phyloP scores from a whole-genome alignment of 1,140 invertebrate genomes.

The Meloidogyne exigua region DNA sequence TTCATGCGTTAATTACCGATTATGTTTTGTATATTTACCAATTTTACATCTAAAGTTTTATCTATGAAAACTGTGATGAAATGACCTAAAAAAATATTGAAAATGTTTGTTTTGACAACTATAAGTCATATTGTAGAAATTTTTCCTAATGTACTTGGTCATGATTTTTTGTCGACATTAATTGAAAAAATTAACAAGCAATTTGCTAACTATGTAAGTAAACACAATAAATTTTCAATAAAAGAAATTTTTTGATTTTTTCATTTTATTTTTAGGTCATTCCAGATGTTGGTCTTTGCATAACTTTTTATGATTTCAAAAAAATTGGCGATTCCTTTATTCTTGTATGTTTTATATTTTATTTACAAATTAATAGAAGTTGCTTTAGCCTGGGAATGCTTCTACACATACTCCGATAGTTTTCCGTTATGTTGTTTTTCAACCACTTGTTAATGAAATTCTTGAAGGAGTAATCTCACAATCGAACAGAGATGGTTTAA shows the following conservation, averaged over 20 bases:
- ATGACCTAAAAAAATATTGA: not conserved
- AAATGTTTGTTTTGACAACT: conserved; percentile 28
- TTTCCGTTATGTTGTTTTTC: conserved; percentile 34
- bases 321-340: conserved; percentile 32
- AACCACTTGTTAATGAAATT: conserved; percentile 27
- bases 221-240: not conserved
- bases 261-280: conserved; percentile 25
- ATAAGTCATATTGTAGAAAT: conserved; percentile 33
- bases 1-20: no score
- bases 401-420: conserved; percentile 27
- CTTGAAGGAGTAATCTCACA: conserved; percentile 30
- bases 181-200: conserved; percentile 18
- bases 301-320: conserved; percentile 38
- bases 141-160: conserved; percentile 12
- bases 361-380: not conserved
- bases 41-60: no score
- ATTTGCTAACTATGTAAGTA: conserved; percentile 16
- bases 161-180: conserved; percentile 23
- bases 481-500: conserved; percentile 24
- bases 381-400: conserved; percentile 31
- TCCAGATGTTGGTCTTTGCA: conserved; percentile 33
- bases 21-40: no score
- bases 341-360: conserved; percentile 6
- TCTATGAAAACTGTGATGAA: no score
- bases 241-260: no score